Base-by-base conservation (phyloP, 2,888 invertebrate species). In the Heliconius aoede region DNA sequence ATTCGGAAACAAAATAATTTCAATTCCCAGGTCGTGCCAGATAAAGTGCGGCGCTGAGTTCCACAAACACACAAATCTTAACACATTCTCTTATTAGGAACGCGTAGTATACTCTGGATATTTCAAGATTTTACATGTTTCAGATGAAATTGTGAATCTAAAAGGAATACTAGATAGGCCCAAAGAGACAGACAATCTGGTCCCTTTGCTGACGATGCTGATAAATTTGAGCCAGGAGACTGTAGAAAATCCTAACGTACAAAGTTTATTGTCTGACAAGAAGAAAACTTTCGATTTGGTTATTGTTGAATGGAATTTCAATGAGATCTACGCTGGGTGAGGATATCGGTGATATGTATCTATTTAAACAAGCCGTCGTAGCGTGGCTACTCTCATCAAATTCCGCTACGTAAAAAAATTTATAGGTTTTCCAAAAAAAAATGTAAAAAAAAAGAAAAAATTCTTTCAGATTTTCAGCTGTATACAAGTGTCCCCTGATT, bases 311-410 rank as follows among this genome's bases (percentile, higher is more conserved):
- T 85, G 86, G 78, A 73, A 86, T 67, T 89, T 87, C 71, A 79
- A 81, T 26, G 88, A 89, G 73, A n/a, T 87, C 26, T 86, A 83
- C 77, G 77, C 86, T 4, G 87, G 87, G 89, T 88, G 81, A 85
- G 84, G 21, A 36, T 65, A 32, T 15, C 18, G n/a, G 13, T 65
- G 36, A 24, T 24, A 7, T 60, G 2, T 60, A 26, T 60, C 13
- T 26, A 26, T 2, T 21, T 46, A 46, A 46, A 18, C 2, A 7
- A 18, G 18, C 18, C 46, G 18, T 18, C 15, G 15, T 46, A 18
- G 46, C 46, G 4, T 11, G 13, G 36, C 21, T 36, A 11, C 2
- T 36, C 11, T 36, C 36, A 0, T 36, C 11, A 36, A 36, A 36
- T 36, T 11, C 11, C 36, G 36, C 11, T 36, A 11, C 11, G 11